A percentile compares a stretch with the other conserved stretches of the same genome.
Evolutionary conservation across 2,888 invertebrate species (phyloP).

Genomic region (Agonopterix alstromeriana): DNA sequence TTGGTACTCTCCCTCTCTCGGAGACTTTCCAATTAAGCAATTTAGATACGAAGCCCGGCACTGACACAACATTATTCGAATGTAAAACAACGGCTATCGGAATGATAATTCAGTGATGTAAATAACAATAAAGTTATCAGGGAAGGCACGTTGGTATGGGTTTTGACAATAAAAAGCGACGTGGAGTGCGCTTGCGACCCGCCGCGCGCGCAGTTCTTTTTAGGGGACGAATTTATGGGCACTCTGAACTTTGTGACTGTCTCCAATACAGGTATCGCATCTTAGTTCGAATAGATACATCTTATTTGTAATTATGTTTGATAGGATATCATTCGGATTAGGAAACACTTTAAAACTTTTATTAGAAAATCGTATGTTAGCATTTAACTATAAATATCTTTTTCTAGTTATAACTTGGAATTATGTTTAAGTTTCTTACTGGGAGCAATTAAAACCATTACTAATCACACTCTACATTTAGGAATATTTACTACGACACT

Average conservation of each 20-base stretch:
- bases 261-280: neutral
- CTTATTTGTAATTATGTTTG: too few relatives aligned
- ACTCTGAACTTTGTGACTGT: neutral
- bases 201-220: conserved; percentile 39
- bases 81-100: conserved; percentile 72
- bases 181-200: conserved; percentile 40
- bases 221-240: conserved; percentile 59
- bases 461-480: too few relatives aligned
- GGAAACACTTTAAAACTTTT: too few relatives aligned
- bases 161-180: conserved; percentile 72
- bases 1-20: conserved; percentile 48
- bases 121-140: conserved; percentile 76
- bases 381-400: too few relatives aligned
- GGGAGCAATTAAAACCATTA: too few relatives aligned
- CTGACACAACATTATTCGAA: conserved; percentile 63
- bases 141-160: conserved; percentile 59
- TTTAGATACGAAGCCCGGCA: conserved; percentile 64
- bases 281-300: too few relatives aligned
- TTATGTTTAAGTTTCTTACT: too few relatives aligned
- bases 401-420: too few relatives aligned
- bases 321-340: too few relatives aligned
- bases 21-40: conserved; percentile 74
- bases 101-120: conserved; percentile 70
- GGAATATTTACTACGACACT: too few relatives aligned
- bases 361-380: too few relatives aligned